A percentile compares a stretch with the other conserved stretches of the same genome.
These are phyloP conservation scores for Drosophila antonietae DNA, from an alignment of 2,888 invertebrate species.

Conservation along the genomic window DNA sequence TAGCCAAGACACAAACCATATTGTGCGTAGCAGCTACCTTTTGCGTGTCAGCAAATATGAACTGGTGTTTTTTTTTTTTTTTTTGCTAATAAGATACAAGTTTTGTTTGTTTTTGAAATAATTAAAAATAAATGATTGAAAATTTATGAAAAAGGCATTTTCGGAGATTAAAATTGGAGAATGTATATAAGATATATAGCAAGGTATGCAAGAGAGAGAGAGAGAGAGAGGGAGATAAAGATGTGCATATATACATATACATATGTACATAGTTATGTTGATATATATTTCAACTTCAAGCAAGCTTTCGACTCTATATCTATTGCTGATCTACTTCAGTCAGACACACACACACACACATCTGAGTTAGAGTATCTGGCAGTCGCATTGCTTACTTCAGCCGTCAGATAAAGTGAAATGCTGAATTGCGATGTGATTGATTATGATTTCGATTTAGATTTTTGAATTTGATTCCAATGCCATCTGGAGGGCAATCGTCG, in stretches of 20 bases:
- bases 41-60: constrained; percentile 7
- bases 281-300: not conserved
- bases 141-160: no score
- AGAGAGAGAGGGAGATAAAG: not conserved
- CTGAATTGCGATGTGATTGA: constrained; percentile 48
- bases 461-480: constrained; percentile 48
- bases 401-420: constrained; percentile 52
- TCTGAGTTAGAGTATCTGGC: not conserved
- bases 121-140: not conserved
- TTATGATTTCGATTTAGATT: constrained; percentile 40
- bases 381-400: not conserved
- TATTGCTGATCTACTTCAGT: not conserved
- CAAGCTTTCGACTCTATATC: not conserved
- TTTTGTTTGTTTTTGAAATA: not conserved
- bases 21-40: constrained; percentile 32
- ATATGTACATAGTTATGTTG: not conserved
- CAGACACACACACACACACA: not conserved
- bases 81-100: not conserved
- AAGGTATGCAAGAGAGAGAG: not conserved
- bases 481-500: constrained; percentile 44
- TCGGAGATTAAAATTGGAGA: no score
- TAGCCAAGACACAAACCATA: constrained; percentile 35
- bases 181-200: no score
- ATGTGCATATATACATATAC: not conserved
- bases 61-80: not conserved